Conservation (phyloP, 2,113 vertebrate species). For the Strix aluco region DNA sequence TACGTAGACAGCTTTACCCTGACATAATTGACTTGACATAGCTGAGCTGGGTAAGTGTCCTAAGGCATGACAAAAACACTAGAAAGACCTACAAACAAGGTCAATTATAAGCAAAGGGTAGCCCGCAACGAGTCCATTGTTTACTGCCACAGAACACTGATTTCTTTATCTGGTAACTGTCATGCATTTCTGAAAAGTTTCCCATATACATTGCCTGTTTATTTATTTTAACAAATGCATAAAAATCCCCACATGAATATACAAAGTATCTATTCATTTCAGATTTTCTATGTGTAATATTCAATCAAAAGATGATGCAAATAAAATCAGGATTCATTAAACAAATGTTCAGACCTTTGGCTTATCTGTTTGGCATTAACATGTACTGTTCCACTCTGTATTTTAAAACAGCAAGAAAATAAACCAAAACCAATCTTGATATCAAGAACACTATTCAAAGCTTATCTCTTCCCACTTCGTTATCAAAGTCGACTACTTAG, state of each 20-base stretch:
- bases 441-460: background rate
- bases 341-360: background rate
- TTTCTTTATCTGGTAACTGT: slow-evolving; percentile 36
- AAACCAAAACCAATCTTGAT: background rate
- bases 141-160: slow-evolving; percentile 32
- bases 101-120: slow-evolving; percentile 37
- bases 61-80: slow-evolving; percentile 36
- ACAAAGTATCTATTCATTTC: background rate
- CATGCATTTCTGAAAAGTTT: background rate
- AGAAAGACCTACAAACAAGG: slow-evolving; percentile 42
- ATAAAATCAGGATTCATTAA: background rate
- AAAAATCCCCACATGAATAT: background rate
- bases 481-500: background rate
- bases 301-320: background rate
- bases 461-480: background rate
- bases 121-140: background rate
- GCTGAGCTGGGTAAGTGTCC: slow-evolving; percentile 48
- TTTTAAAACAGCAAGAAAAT: background rate
- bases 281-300: background rate
- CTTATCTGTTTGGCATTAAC: background rate
- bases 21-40: slow-evolving; percentile 65
- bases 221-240: background rate
- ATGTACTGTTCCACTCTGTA: background rate
- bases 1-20: background rate
- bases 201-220: background rate